Conservation (phyloP, 2,113 vertebrate species). For the Aegotheles bennettii region DNA sequence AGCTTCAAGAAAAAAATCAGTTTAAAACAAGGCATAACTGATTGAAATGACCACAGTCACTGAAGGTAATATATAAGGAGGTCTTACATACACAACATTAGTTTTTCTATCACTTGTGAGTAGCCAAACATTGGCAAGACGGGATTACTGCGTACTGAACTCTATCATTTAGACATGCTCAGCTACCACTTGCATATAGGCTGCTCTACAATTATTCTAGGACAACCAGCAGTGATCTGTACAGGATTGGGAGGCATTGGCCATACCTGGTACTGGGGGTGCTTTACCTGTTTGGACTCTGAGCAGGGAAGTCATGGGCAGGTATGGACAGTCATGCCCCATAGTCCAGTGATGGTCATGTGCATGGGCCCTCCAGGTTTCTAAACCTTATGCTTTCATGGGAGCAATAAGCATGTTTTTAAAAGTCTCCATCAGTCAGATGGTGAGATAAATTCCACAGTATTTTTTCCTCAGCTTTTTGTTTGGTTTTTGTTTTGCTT, state of each 20-base stretch:
- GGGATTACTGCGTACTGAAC: not conserved
- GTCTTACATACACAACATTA: not conserved
- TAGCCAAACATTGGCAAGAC: not conserved
- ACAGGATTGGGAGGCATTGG: not conserved
- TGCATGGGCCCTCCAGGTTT: not conserved
- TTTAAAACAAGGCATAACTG: not conserved
- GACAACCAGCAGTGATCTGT: accelerated
- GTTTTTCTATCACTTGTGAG: not conserved
- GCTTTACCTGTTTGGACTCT: not conserved
- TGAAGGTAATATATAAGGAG: not conserved
- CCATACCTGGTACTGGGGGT: not conserved
- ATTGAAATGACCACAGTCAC: not conserved
- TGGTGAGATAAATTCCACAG: not conserved
- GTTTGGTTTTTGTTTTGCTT: conserved; percentile 3
- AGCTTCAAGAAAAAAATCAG: not conserved
- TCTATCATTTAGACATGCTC: accelerated
- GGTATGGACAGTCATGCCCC: accelerated
- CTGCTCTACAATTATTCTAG: not conserved
- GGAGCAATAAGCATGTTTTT: not conserved
- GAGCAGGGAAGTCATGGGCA: not conserved
- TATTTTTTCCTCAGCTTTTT: not conserved
- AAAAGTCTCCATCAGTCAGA: not conserved
- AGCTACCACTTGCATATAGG: not conserved
- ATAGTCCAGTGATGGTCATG: not conserved
- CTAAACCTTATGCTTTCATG: not conserved